Evolutionary conservation across 2,113 vertebrate species (phyloP), one percentile per base, ranked within the genome.

Genomic region (Piprites chloris): DNA sequence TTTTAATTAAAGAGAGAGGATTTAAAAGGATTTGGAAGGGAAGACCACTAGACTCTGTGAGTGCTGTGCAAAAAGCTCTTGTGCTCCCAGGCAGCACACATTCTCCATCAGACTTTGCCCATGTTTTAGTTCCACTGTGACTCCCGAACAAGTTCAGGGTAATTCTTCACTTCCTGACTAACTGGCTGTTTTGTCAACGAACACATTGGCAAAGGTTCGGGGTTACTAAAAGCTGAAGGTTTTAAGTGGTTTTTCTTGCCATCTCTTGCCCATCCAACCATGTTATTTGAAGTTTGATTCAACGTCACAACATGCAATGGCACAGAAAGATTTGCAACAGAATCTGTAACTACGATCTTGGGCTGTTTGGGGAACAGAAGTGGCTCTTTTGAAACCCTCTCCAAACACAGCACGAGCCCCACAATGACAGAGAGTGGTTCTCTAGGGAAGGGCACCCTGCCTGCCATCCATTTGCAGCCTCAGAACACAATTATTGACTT

Each of bases 1-100:
- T 97, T 87, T 88, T 30, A 53, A 72, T 93, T 94, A 61, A 84
- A 86, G 58, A 53, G 65, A 96, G 81, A 95, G 96, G 73, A 93
- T 94, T 93, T 88, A 35, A 69, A 81, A 63, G 89, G 72, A 63
- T 92, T 88, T 90, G 84, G 85, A 96, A 93, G 44, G 94, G 69
- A 92, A 41, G 83, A 93, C 58, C 41, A 56, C 53, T 33, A n/a
- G n/a, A 58, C 20, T 84, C 72, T 39, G 76, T 68, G 53, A 77
- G 63, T 24, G 59, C 14, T 33, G 52, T 77, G 65, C 59, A 63
- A 68, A 93, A 52, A 93, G 46, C 77, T 79, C 69, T n/a, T 39
- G 21, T 68, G 50, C 66, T 85, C 49, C 44, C 49, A 72, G 58
- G 20, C 74, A 79, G 5, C 14, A 67, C 41, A 33, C 22, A 35